phyloP scores from a whole-genome alignment of 2,797 vertebrate species.

The Enoplosus armatus region DNA sequence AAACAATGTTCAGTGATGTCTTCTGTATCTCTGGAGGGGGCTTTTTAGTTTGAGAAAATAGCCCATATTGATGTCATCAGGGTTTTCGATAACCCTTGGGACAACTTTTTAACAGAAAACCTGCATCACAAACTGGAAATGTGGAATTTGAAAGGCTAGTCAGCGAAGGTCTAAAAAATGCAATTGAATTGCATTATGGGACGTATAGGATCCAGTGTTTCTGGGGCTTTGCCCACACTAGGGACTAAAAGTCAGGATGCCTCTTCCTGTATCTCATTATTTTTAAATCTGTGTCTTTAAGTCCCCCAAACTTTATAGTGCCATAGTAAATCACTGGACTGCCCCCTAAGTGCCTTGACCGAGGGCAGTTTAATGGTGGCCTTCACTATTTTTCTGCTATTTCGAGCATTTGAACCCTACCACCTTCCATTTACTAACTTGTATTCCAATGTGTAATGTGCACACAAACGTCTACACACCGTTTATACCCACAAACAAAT shows the following conservation, averaged over 20 bases:
- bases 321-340: neutral
- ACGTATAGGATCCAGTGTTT: neutral
- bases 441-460: neutral
- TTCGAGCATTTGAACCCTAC: neutral
- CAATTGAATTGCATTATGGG: neutral
- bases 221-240: neutral
- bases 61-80: neutral
- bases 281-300: neutral
- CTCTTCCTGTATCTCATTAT: neutral
- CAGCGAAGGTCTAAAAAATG: neutral
- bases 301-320: neutral
- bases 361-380: neutral
- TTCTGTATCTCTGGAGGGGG: neutral
- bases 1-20: slow-evolving; percentile 1
- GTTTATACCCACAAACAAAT: slow-evolving; percentile 24
- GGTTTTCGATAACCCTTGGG: neutral
- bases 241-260: neutral
- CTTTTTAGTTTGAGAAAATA: slow-evolving; percentile 12
- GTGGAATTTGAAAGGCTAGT: neutral
- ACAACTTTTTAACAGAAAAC: neutral
- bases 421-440: neutral
- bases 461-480: slow-evolving; percentile 14
- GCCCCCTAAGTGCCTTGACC: neutral
- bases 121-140: neutral
- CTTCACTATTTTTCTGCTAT: neutral